phyloP scores from a whole-genome alignment of 2,113 vertebrate species.

The Nannobrachium achirus region DNA sequence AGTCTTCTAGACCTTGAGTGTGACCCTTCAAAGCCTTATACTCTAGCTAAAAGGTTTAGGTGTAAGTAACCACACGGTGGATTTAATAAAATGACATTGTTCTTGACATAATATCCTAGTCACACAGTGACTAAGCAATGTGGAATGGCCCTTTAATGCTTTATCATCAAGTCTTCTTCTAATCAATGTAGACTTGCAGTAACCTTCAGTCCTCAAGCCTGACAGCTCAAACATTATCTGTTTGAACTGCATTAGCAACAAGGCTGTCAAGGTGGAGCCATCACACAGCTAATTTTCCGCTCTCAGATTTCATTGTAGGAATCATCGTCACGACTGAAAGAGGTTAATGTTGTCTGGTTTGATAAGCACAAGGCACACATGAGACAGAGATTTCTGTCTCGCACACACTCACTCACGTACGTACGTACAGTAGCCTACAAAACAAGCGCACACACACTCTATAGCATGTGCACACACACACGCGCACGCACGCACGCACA shows the following conservation, averaged over 20 bases:
- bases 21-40: constrained; percentile 17
- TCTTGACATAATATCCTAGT: background rate
- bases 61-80: constrained; percentile 2
- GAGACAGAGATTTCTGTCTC: constrained; percentile 6
- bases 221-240: constrained; percentile 1
- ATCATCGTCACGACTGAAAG: constrained; percentile 14
- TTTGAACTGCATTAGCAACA: constrained; percentile 11
- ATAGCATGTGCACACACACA: too few species aligned
- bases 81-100: constrained; percentile 10
- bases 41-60: constrained; percentile 23
- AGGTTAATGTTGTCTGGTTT: constrained; percentile 10
- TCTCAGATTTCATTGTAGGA: constrained; percentile 13
- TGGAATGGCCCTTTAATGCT: background rate
- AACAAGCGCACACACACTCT: too few species aligned
- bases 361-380: constrained; percentile 19
- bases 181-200: too few species aligned
- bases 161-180: background rate
- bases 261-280: constrained; percentile 2
- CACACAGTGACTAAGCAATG: constrained; percentile 4
- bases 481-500: too few species aligned
- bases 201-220: too few species aligned
- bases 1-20: background rate
- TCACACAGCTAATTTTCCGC: constrained; percentile 39
- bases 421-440: too few species aligned
- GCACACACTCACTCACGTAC: too few species aligned